A percentile compares a stretch with the other conserved stretches of the same genome.
Conservation (phyloP, 2,113 vertebrate genomes). For the Hippocampus guttulatus region DNA sequence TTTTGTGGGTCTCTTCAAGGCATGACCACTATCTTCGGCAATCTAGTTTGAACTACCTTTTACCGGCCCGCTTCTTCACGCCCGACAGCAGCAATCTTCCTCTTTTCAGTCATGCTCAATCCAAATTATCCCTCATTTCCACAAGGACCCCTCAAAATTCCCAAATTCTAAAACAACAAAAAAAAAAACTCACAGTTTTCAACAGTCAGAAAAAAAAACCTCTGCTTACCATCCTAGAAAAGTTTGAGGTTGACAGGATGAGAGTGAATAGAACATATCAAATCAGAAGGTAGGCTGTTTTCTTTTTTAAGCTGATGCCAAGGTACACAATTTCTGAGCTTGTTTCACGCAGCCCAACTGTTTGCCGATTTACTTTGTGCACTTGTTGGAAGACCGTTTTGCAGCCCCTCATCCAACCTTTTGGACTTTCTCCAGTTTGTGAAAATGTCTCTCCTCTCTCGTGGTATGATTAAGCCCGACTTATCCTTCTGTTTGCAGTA, state of each 20-base stretch:
- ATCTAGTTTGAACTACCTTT: neutral
- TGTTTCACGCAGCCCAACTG: constrained; percentile 45
- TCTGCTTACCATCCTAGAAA: neutral
- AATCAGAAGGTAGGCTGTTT: constrained; percentile 21
- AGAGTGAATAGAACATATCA: neutral
- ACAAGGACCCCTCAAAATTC: constrained; percentile 2
- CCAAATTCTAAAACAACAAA: neutral
- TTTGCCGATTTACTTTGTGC: constrained; percentile 40
- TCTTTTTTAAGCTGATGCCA: constrained; percentile 52
- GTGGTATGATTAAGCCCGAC: constrained; percentile 33
- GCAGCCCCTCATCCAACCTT: constrained; percentile 38
- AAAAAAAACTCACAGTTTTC: neutral
- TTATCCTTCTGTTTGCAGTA: constrained; percentile 34
- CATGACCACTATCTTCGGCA: neutral
- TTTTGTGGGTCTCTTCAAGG: neutral
- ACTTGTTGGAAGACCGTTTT: constrained; percentile 42
- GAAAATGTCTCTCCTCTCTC: constrained; percentile 13
- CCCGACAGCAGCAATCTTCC: neutral
- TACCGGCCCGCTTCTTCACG: neutral
- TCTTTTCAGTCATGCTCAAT: neutral
- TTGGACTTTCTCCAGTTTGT: constrained; percentile 42
- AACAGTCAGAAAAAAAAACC: neutral
- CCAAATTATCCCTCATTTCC: constrained; percentile 11
- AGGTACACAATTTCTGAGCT: constrained; percentile 43
- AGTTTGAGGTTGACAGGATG: constrained; percentile 1